phyloP scores from a whole-genome alignment of 2,797 vertebrate genomes.

The Chelmon rostratus region DNA sequence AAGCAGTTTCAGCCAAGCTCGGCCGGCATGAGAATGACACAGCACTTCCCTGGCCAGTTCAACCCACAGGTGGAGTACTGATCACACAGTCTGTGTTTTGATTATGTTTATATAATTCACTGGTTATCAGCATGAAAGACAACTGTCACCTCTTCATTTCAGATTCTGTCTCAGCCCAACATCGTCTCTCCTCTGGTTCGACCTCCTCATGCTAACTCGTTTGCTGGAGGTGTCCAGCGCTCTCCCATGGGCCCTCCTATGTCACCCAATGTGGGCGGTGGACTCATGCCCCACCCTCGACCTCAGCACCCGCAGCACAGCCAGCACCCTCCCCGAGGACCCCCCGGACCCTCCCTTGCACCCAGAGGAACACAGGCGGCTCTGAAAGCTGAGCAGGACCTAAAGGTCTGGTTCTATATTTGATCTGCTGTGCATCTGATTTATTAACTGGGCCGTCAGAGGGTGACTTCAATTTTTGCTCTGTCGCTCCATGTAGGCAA shows the following conservation, averaged over 20 bases:
- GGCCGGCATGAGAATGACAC: conserved; percentile 93
- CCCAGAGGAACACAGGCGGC: conserved; percentile 91
- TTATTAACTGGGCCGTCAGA: background rate
- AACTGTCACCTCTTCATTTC: conserved; percentile 47
- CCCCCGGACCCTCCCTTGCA: conserved; percentile 88
- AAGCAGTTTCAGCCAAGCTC: conserved; percentile 96
- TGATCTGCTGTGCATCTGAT: background rate
- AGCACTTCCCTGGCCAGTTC: conserved; percentile 95
- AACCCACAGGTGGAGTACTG: conserved; percentile 91
- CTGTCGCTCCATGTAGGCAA: conserved; percentile 87
- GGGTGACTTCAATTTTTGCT: background rate
- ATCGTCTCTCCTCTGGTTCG: conserved; percentile 95
- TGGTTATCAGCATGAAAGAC: background rate
- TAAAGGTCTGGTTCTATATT: conserved; percentile 87
- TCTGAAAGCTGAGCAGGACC: conserved; percentile 94
- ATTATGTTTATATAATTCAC: background rate
- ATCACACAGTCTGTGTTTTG: background rate
- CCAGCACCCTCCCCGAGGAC: conserved; percentile 90
- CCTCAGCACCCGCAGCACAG: conserved; percentile 86
- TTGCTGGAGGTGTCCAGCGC: conserved; percentile 93
- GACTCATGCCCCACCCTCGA: conserved; percentile 94
- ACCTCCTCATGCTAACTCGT: conserved; percentile 94
- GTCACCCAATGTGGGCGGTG: conserved; percentile 90
- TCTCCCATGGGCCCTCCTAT: conserved; percentile 91
- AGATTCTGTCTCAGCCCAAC: conserved; percentile 98